These are phyloP conservation scores for Platysteira castanea DNA, from an alignment of 2,113 vertebrate species.

Conservation along the genomic window DNA sequence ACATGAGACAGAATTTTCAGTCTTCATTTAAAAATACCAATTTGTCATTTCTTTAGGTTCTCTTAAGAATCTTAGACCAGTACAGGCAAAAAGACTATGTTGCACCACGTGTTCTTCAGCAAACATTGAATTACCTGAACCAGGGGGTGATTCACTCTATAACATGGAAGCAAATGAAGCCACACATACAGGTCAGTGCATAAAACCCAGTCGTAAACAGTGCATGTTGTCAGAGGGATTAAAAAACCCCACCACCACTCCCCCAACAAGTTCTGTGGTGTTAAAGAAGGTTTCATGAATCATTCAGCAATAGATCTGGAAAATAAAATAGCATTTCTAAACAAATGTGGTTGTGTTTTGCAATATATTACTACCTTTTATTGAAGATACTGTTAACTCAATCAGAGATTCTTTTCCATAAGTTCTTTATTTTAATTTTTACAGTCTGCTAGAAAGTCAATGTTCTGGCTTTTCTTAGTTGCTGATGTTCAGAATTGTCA, in stretches of 20 bases:
- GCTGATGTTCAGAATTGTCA: not conserved
- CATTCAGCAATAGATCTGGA: not conserved
- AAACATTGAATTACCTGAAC: constrained; percentile 88
- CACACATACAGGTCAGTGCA: constrained; percentile 88
- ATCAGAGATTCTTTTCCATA: not conserved
- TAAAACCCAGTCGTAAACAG: not conserved
- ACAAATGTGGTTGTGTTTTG: not conserved
- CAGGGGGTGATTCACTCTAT: constrained; percentile 88
- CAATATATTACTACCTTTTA: not conserved
- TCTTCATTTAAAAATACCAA: not conserved
- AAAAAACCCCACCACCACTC: not conserved
- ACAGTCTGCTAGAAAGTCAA: not conserved
- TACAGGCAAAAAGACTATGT: constrained; percentile 89
- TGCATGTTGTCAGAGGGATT: not conserved
- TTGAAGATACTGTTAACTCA: not conserved
- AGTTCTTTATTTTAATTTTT: not conserved
- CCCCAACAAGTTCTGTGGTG: not conserved
- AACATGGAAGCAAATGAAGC: constrained; percentile 97
- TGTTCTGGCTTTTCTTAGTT: not conserved
- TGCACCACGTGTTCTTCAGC: constrained; percentile 91
- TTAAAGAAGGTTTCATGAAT: not conserved
- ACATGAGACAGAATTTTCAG: not conserved
- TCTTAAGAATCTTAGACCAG: constrained; percentile 92
- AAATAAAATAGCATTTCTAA: not conserved
- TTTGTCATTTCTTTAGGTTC: constrained; percentile 75